Base-by-base conservation (phyloP, 1,140 invertebrate genomes). In the Drosophila auraria region DNA sequence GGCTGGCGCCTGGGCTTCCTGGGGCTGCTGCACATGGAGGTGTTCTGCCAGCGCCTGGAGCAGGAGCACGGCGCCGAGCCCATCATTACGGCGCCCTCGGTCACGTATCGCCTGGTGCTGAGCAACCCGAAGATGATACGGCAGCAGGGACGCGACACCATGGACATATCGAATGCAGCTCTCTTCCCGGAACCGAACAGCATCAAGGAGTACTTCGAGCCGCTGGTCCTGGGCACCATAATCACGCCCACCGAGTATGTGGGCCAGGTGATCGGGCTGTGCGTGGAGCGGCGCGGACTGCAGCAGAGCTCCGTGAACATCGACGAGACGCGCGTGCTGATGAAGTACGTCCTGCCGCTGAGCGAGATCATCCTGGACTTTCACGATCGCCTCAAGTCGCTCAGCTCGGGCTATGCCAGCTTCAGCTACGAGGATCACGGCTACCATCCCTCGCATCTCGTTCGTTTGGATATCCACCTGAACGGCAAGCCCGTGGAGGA, bases 371-470 rank as follows among this genome's bases (percentile, higher is more conserved):
- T 99, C 3, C 92, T 99, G 4, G 98, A 99, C 91, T 99, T 99
- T 93, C 98, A 99, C 93, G 98, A 99, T 93, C 94, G 95, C 27
- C 93, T 99, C 0, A 99, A 99, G 94, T 96, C 96, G 23, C 80
- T 97, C 14, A 96, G 96, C 17, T 99, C 98, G 2, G 99, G 99
- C 12, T 99, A 98, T 94, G 98, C 98, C 11, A 99, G 97, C 93
- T 99, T 99, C 94, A 98, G 99, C 94, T 99, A 99, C 93, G 98
- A 99, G 94, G 97, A 99, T 93, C 92, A 95, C 91, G 98, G 97
- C 15, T 99, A 97, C 93, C 94, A 97, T 92, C 56, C 93, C 15
- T 96, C 87, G 14, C 76, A 92, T 75, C 66, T 92, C 53, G 93
- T 94, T 38, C 93, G 98, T 95, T 92, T 99, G 82, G 94, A 95